Evolutionary conservation across 1,140 invertebrate genomes (phyloP).

Genomic region (Homarus americanus): DNA sequence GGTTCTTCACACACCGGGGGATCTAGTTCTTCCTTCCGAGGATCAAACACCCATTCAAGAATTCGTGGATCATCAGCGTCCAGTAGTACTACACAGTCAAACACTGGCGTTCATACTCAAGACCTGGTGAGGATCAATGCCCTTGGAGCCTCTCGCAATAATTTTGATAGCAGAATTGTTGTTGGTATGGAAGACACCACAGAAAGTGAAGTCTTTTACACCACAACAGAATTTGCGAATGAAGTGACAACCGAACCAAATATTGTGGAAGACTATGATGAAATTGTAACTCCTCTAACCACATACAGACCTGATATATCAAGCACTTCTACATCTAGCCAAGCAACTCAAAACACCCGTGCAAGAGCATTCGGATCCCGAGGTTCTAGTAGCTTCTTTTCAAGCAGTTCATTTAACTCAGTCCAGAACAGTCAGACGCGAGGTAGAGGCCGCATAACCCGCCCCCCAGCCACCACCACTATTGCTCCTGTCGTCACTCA

Average conservation of each 20-base stretch:
- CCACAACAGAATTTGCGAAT: constrained; percentile 21
- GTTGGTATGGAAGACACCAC: neutral
- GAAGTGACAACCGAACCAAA: constrained; percentile 17
- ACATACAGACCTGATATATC: constrained; percentile 27
- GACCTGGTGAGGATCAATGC: neutral
- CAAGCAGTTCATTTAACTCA: neutral
- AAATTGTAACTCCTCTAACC: neutral
- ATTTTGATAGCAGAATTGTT: neutral
- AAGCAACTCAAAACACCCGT: neutral
- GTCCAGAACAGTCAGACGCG: constrained; percentile 1
- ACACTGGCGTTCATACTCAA: neutral
- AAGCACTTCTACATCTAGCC: neutral
- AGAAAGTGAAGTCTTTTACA: neutral
- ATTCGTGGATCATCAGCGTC: neutral
- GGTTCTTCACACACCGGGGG: neutral
- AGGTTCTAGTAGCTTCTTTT: neutral
- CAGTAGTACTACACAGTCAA: neutral
- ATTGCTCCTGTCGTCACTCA: neutral
- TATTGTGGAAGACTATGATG: neutral
- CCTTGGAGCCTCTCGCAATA: neutral
- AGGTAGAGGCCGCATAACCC: neutral
- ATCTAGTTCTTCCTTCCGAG: neutral
- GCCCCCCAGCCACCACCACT: neutral
- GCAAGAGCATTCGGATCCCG: neutral
- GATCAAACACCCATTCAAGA: neutral